Evolutionary conservation across 2,797 vertebrate species (phyloP), one percentile per base, ranked within the genome.

Genomic region (Choloepus didactylus): DNA sequence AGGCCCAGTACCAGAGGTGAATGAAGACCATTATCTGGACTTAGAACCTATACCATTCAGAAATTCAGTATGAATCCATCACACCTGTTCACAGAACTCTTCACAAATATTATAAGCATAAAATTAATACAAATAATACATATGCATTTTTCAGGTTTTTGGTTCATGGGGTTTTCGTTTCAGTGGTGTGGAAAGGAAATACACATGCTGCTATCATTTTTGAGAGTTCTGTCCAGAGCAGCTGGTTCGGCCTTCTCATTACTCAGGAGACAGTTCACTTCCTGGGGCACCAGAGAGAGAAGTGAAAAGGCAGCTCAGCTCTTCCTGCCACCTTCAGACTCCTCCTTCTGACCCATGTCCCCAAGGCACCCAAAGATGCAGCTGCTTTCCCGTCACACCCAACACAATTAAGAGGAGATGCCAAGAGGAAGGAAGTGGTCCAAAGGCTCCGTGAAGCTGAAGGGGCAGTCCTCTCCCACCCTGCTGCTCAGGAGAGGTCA

Each of bases 381-480:
- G 92, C 94, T 85, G 92, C 23, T 69, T 73, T 79, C 66, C 6
- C 67, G 44, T 46, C 16, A 41, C 0, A 4, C 21, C 44, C 25
- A 56, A 49, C 66, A 60, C 15, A 41, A 46, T 44, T 49, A 35
- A 44, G 66, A 75, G 69, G 1, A 89, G 38, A 35, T 3, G 23
- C 72, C 91, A 62, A 66, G 46, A 77, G 70, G 88, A 93, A 97
- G 92, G 86, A 97, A 93, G 88, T 19, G 31, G 49, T 11, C 79
- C 9, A 1, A 5, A 25, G 44, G 25, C 35, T 70, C 85, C 59
- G 31, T 31, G 12, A 29, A 46, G 12, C 3, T 21, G 25, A 67
- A 23, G 70, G 7, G n/a, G 3, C 4, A 16, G 1, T 9, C 8
- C 76, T 79, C 35, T 46, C 56, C 31, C 16, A 4, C 10, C 27